phyloP scores from a whole-genome alignment of 2,888 invertebrate genomes.

The Tipula vernalis region DNA sequence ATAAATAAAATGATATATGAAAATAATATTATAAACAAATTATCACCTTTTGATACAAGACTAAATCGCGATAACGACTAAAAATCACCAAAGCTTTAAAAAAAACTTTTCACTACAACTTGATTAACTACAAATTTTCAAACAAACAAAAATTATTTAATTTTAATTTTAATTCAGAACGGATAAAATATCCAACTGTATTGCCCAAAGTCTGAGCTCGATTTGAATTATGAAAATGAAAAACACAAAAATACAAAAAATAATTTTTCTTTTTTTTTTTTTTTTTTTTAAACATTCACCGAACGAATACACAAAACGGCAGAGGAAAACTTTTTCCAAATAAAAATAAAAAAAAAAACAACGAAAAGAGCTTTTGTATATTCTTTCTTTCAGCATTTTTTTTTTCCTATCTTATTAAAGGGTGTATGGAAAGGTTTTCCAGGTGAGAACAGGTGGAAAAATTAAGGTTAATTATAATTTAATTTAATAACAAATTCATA shows the following conservation, averaged over 20 bases:
- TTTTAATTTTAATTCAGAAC: not conserved
- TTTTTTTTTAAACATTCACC: not conserved
- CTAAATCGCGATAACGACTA: not conserved
- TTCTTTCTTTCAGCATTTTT: not conserved
- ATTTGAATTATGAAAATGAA: not conserved
- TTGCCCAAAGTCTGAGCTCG: constrained; percentile 4
- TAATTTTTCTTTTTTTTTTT: too few species aligned
- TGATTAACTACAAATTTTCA: not conserved
- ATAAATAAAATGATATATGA: not conserved
- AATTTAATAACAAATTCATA: not conserved
- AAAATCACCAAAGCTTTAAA: not conserved
- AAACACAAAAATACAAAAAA: not conserved
- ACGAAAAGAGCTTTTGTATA: not conserved
- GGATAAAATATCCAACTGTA: not conserved
- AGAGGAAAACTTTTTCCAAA: not conserved
- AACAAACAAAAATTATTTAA: not conserved
- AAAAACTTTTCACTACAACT: not conserved
- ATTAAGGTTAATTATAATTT: not conserved
- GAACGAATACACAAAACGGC: not conserved
- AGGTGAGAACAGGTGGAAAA: not conserved
- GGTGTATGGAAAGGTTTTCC: not conserved
- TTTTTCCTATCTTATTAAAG: not conserved
- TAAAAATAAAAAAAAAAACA: not conserved
- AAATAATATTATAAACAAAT: not conserved
- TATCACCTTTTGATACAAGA: not conserved